Conservation (phyloP, 2,888 invertebrate genomes). For the Ptilodon capucinus region DNA sequence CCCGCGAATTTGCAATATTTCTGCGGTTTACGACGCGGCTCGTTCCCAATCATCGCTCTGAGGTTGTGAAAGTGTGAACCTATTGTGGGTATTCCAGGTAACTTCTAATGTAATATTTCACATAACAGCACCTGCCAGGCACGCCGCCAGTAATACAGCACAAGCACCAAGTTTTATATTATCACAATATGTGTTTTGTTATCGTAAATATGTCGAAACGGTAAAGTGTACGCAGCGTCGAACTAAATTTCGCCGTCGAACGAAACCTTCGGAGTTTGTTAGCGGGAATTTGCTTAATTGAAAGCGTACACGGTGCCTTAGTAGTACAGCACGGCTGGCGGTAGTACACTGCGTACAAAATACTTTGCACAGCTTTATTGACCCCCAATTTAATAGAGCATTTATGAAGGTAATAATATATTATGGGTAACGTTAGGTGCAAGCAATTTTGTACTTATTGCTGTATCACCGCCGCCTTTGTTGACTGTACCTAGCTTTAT, state of each 20-base stretch:
- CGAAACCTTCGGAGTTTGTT: conserved; percentile 22
- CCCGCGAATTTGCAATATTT: conserved; percentile 6
- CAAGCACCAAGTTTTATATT: conserved; percentile 81
- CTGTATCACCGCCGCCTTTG: too few species aligned
- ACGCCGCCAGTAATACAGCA: conserved; percentile 82
- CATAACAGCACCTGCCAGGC: conserved; percentile 82
- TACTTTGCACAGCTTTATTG: too few species aligned
- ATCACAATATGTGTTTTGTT: conserved; percentile 81
- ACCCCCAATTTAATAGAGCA: too few species aligned
- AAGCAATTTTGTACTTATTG: too few species aligned
- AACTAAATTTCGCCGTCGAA: conserved; percentile 19
- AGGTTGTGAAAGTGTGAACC: conserved; percentile 60
- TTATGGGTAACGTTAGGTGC: too few species aligned
- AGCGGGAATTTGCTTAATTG: conserved; percentile 19
- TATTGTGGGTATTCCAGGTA: conserved; percentile 71
- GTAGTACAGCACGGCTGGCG: too few species aligned
- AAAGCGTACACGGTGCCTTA: conserved; percentile 66
- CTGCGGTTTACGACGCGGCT: conserved; percentile 29
- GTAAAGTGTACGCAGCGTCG: conserved; percentile 63
- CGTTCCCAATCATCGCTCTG: conserved; percentile 45
- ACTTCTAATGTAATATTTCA: conserved; percentile 76
- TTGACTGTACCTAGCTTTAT: too few species aligned
- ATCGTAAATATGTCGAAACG: conserved; percentile 76
- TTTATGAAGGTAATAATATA: too few species aligned
- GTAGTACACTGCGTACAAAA: too few species aligned